Evolutionary conservation across 2,113 vertebrate genomes (phyloP).

Genomic region (Pontoporia blainvillei): DNA sequence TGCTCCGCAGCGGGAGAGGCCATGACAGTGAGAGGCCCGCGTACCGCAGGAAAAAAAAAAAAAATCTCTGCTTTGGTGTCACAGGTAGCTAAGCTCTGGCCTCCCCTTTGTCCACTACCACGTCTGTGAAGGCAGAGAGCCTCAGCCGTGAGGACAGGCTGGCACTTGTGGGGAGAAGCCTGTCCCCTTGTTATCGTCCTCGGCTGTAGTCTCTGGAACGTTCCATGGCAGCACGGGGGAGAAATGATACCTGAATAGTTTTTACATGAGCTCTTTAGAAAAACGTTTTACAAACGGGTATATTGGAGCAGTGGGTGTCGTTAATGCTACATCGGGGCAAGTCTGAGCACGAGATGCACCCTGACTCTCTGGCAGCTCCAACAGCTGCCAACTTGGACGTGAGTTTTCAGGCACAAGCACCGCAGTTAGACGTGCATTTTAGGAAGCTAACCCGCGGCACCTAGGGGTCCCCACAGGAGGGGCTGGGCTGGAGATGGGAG

Average conservation of each 20-base stretch:
- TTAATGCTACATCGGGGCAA: conserved; percentile 70
- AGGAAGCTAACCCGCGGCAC: not conserved
- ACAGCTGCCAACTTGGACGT: not conserved
- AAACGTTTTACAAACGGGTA: conserved; percentile 50
- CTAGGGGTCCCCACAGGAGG: not conserved
- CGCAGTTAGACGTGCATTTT: fast-evolving
- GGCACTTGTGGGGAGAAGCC: conserved; percentile 48
- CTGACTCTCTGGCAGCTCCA: not conserved
- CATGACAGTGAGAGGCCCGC: no score
- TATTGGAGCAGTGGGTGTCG: conserved; percentile 72
- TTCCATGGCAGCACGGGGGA: conserved; percentile 66
- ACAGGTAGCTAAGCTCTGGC: conserved; percentile 63
- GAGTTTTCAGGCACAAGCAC: not conserved
- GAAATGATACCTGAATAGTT: conserved; percentile 63
- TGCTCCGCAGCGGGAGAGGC: no score
- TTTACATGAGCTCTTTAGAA: conserved; percentile 66
- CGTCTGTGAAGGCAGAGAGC: conserved; percentile 63
- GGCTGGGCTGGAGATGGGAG: not conserved
- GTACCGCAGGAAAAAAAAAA: not conserved
- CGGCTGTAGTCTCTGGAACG: conserved; percentile 61
- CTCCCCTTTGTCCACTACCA: conserved; percentile 37
- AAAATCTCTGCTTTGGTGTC: conserved; percentile 28
- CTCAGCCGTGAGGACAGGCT: conserved; percentile 50
- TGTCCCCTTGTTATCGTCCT: conserved; percentile 58
- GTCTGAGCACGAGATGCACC: conserved; percentile 64